Evolutionary conservation across 2,797 vertebrate species (phyloP).

Genomic region (Acipenser transmontanus): DNA sequence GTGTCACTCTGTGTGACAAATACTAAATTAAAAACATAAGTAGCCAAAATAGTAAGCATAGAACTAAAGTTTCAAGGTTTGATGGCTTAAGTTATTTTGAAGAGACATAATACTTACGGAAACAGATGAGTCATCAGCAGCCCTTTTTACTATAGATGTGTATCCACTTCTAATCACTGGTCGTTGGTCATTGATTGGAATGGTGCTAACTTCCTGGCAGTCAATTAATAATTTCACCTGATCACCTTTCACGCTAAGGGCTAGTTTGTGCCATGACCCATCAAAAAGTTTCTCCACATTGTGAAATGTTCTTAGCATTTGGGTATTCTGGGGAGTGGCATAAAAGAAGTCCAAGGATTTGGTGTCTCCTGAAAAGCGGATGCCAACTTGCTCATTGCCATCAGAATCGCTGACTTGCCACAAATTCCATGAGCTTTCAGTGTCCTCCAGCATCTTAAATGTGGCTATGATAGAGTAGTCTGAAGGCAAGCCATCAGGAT

Average conservation of each 20-base stretch:
- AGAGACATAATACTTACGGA: conserved; percentile 38
- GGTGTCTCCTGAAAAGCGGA: conserved; percentile 50
- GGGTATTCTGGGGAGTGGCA: conserved; percentile 30
- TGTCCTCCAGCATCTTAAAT: conserved; percentile 56
- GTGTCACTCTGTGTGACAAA: no score
- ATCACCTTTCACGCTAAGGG: conserved; percentile 50
- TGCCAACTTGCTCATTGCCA: conserved; percentile 48
- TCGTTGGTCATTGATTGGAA: conserved; percentile 39
- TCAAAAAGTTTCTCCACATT: conserved; percentile 54
- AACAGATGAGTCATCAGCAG: conserved; percentile 40
- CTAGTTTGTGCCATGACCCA: conserved; percentile 64
- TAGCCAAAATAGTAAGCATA: no score
- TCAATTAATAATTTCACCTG: conserved; percentile 54
- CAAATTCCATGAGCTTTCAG: conserved; percentile 53
- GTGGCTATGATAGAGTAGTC: conserved; percentile 58
- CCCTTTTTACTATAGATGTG: conserved; percentile 55
- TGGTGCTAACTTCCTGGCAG: conserved; percentile 49
- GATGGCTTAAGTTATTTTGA: not conserved
- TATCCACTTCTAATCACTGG: conserved; percentile 37
- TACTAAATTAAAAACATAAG: no score
- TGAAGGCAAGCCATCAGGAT: conserved; percentile 54
- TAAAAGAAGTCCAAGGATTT: conserved; percentile 57
- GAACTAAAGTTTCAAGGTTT: no score
- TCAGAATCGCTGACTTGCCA: conserved; percentile 61
- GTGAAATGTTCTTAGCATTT: conserved; percentile 50